Base-by-base conservation (phyloP, 2,113 vertebrate genomes). In the Jacana jacana region DNA sequence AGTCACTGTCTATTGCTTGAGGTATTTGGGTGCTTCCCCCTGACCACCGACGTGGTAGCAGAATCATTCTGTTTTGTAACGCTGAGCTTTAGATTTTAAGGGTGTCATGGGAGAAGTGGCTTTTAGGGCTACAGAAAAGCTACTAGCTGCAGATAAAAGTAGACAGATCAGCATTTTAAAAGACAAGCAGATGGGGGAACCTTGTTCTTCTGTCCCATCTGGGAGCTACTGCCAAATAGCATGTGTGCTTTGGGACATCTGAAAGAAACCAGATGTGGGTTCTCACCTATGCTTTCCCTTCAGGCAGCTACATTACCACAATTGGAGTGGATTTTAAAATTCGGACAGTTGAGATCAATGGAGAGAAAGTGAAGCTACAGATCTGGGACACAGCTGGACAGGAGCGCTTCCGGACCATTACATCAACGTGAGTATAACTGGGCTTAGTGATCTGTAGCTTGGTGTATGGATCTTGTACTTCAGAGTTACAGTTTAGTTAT, bases 261-360 rank as follows among this genome's bases (percentile, higher is more conserved):
- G 44, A 58, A 83, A 49, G 64, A 57, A 78, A 68, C 12, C 51
- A 78, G 77, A 8, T 31, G 37, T 52, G 19, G 19, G 28, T 76
- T 87, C 57, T 95, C 49, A 63, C 17, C 37, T 3, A 5, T 1
- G 4, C 39, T 80, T 49, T 92, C 42, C 84, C 72, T 94, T 33
- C 97, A 99, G 99, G 99, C 98, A 99, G 99, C 97, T 99, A 99
- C 95, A 99, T 99, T 91, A 99, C 99, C 95, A 99, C 99, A 0
- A 99, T 99, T 11, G 99, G 99, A 17, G 99, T 99, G 86, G 99
- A 99, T 94, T 99, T 99, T 94, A 99, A 99, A 98, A 99, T 99
- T 95, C 98, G 99, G 86, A 99, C 99, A 0, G 99, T 99, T 96
- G 99, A 99, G 97, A 99, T 99, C 94, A 99, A 99, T 79, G 99